Evolutionary conservation across 2,888 invertebrate species (phyloP).

Genomic region (Lepidocyrtoides sp.): DNA sequence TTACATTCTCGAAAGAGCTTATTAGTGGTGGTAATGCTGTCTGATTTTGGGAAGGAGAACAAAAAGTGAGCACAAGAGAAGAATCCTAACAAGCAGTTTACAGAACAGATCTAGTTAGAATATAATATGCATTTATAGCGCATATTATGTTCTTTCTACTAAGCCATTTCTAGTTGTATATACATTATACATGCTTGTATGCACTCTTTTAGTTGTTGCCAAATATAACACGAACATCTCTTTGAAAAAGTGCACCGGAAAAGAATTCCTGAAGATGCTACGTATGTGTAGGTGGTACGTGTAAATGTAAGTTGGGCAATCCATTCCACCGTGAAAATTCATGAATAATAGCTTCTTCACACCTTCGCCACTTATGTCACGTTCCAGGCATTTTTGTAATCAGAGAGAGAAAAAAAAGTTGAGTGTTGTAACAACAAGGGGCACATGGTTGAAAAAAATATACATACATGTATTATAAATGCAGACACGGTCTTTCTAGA

Average conservation of each 20-base stretch:
- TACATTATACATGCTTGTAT: not conserved
- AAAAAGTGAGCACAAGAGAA: constrained; percentile 43
- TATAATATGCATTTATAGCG: not conserved
- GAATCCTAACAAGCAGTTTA: constrained; percentile 49
- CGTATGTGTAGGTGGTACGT: constrained; percentile 10
- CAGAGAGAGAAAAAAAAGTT: not conserved
- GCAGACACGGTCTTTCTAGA: no score
- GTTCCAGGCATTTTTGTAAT: constrained; percentile 72
- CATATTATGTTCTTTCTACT: not conserved
- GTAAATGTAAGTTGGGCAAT: constrained; percentile 54
- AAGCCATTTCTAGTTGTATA: not conserved
- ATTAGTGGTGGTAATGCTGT: constrained; percentile 53
- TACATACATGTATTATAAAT: not conserved
- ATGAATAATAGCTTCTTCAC: constrained; percentile 76
- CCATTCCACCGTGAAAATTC: constrained; percentile 68
- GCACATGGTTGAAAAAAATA: not conserved
- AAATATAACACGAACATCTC: not conserved
- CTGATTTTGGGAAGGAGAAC: not conserved
- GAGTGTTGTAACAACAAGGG: constrained; percentile 29
- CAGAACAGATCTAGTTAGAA: not conserved
- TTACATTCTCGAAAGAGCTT: constrained; percentile 17
- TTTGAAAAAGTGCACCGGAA: constrained; percentile 7
- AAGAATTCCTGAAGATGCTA: constrained; percentile 27
- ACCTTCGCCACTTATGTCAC: constrained; percentile 72
- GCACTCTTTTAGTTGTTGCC: not conserved